phyloP scores from a whole-genome alignment of 2,888 invertebrate species.

The Netelia melanura region DNA sequence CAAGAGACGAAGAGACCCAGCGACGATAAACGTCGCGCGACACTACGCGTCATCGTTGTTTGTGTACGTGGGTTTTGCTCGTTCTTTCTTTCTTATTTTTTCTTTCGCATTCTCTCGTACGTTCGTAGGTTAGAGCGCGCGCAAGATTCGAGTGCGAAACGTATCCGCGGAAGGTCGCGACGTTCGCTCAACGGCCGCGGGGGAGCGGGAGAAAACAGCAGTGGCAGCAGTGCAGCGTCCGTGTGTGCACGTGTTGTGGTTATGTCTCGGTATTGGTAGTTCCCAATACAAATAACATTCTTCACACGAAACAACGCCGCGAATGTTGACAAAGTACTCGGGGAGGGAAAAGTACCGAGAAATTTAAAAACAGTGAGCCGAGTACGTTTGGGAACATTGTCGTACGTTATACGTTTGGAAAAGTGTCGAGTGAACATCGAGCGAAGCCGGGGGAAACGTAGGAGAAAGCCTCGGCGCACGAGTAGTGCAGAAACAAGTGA shows the following conservation, averaged over 20 bases:
- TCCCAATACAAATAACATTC: too few species aligned
- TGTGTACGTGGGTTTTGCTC: too few species aligned
- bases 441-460: neutral
- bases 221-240: conserved; percentile 5
- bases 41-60: too few species aligned
- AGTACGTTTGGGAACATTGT: too few species aligned
- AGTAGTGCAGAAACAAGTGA: neutral
- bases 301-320: neutral
- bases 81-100: too few species aligned
- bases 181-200: conserved; percentile 2
- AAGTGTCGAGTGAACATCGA: neutral
- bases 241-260: too few species aligned
- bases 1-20: too few species aligned
- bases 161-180: conserved; percentile 43
- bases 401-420: too few species aligned
- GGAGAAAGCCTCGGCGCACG: neutral
- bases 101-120: neutral
- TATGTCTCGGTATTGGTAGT: too few species aligned
- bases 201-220: conserved; percentile 25
- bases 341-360: too few species aligned
- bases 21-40: too few species aligned
- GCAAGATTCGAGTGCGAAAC: conserved; percentile 26
- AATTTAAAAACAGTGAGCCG: too few species aligned
- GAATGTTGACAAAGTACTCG: neutral
- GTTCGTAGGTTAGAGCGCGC: neutral